These are phyloP conservation scores for Bombus terrestris DNA, from an alignment of 1,140 invertebrate genomes.

Conservation along the genomic window DNA sequence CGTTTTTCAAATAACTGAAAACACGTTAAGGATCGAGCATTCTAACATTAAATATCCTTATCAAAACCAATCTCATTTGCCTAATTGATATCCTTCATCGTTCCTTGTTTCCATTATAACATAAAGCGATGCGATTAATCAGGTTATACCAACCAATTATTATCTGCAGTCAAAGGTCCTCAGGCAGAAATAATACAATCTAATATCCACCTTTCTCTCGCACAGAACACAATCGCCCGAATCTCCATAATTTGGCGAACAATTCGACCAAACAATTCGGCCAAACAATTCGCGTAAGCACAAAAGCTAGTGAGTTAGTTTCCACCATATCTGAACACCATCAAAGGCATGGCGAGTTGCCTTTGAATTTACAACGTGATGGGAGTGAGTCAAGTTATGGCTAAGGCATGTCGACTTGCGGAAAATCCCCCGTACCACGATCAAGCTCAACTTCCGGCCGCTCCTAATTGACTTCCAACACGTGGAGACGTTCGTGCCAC, in stretches of 20 bases:
- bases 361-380: conserved; percentile 27
- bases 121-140: no score
- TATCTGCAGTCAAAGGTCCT: no score
- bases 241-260: not conserved
- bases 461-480: conserved; percentile 65
- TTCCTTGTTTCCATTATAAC: no score
- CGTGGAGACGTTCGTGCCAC: conserved; percentile 2
- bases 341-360: not conserved
- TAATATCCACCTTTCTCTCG: not conserved
- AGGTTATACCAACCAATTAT: no score
- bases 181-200: no score
- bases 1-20: no score
- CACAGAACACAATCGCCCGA: not conserved
- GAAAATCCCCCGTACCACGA: conserved; percentile 8
- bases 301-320: not conserved
- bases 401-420: conserved; percentile 21
- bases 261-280: not conserved
- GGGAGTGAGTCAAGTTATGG: conserved; percentile 24
- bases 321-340: not conserved
- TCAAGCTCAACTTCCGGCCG: conserved; percentile 52
- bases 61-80: no score
- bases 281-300: not conserved
- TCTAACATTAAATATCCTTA: no score
- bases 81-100: no score
- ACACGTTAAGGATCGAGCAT: no score